Base-by-base conservation (phyloP, 2,113 vertebrate species). In the Xenopus laevis region DNA sequence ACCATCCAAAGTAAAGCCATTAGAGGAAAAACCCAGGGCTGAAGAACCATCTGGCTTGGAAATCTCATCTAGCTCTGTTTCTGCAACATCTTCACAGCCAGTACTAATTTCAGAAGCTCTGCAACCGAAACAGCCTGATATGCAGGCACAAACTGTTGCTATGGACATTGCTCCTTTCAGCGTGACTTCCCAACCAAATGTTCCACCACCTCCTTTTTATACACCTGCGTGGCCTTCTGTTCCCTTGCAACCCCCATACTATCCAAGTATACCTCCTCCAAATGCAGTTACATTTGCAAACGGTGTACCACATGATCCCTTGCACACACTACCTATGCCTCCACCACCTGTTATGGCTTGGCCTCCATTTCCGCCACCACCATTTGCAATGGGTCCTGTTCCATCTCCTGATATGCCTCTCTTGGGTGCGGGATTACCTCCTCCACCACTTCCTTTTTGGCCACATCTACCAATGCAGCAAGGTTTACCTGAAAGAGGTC, bases 201-300 rank as follows among this genome's bases (percentile, higher is more conserved):
- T 79, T 52, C 70, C 81, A 40, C 70, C 81, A 40, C 20, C 83
- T 46, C 50, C 74, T 68, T 57, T 70, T 11, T 70, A 85, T 71
- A 77, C 87, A 81, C 81, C 86, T 81, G 83, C 86, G 67, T 88
- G 86, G 82, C 79, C 88, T 64, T 79, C 73, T 80, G 87, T 87
- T 17, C 80, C 83, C 78, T 82, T 86, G 0, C 85, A 85, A 71
- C 80, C 87, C 2, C 12, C 87, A 78, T 73, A 80, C 59, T 91
- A 87, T 81, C 79, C 74, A 57, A 80, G 83, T 50, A 72, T 90
- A 73, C 83, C 82, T 0, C 82, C 84, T 1, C 83, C 82, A 0
- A 82, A 82, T 0, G 65, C 80, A 3, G 69, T 74, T 30, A 68
- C 60, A 80, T 7, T 73, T 74, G 23, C 72, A 44, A 13, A 73